These are phyloP conservation scores for Nothoprocta perdicaria DNA, from an alignment of 2,113 vertebrate species.

Conservation along the genomic window DNA sequence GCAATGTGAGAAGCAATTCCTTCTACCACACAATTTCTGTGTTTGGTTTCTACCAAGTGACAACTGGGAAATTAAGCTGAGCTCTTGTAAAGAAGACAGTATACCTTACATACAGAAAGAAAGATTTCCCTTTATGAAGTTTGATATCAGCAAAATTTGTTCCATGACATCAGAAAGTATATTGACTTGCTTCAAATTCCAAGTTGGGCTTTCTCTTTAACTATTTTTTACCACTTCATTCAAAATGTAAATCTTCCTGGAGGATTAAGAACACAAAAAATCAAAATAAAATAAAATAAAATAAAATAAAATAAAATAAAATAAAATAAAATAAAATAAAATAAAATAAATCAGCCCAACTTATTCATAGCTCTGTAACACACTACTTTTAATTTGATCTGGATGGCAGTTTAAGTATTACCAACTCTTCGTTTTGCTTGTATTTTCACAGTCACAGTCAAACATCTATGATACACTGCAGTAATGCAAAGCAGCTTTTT, in stretches of 20 bases:
- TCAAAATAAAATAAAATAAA: no score
- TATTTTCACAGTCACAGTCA: not conserved
- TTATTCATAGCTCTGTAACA: not conserved
- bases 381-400: not conserved
- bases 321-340: not conserved
- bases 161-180: not conserved
- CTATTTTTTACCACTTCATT: not conserved
- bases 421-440: not conserved
- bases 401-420: not conserved
- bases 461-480: not conserved
- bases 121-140: not conserved
- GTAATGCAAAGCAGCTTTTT: not conserved
- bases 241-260: not conserved
- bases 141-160: not conserved
- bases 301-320: no score
- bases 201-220: not conserved
- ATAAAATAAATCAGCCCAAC: fast-evolving
- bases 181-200: not conserved
- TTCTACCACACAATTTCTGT: not conserved
- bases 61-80: not conserved
- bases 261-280: not conserved
- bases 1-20: not conserved
- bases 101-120: not conserved
- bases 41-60: not conserved
- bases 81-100: not conserved